A percentile compares a stretch with the other conserved stretches of the same genome.
phyloP scores from a whole-genome alignment of 2,888 invertebrate species.

The Lamellibrachia satsuma region DNA sequence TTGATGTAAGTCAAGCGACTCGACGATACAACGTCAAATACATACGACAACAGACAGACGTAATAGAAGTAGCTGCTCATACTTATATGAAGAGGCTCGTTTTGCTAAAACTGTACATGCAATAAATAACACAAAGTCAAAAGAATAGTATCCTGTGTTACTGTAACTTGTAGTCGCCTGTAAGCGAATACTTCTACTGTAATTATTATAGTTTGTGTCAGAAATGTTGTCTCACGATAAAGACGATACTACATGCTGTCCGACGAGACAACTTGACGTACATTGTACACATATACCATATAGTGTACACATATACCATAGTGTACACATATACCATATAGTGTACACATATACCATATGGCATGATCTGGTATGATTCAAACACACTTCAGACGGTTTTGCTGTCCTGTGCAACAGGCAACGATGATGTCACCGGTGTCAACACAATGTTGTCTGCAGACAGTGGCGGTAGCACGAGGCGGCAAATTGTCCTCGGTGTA shows the following conservation, averaged over 20 bases:
- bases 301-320: background rate
- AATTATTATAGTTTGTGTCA: background rate
- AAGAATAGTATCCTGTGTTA: background rate
- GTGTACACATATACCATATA: background rate
- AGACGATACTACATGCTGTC: background rate
- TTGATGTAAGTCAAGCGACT: background rate
- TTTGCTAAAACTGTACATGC: background rate
- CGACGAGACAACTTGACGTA: background rate
- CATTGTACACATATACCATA: background rate
- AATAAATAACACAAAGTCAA: conserved; percentile 13
- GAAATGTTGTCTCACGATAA: background rate
- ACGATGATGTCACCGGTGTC: background rate
- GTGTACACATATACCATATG: background rate
- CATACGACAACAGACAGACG: background rate
- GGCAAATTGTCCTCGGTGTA: background rate
- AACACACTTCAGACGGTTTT: background rate
- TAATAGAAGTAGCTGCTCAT: background rate
- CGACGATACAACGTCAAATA: background rate
- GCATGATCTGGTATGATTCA: background rate
- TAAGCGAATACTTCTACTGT: background rate
- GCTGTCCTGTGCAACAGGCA: background rate
- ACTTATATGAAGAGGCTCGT: background rate
- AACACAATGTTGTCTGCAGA: background rate
- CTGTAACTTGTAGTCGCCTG: background rate
- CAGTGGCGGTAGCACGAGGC: background rate